These are phyloP conservation scores for Cariama cristata DNA, from an alignment of 2,113 vertebrate species.

Conservation along the genomic window DNA sequence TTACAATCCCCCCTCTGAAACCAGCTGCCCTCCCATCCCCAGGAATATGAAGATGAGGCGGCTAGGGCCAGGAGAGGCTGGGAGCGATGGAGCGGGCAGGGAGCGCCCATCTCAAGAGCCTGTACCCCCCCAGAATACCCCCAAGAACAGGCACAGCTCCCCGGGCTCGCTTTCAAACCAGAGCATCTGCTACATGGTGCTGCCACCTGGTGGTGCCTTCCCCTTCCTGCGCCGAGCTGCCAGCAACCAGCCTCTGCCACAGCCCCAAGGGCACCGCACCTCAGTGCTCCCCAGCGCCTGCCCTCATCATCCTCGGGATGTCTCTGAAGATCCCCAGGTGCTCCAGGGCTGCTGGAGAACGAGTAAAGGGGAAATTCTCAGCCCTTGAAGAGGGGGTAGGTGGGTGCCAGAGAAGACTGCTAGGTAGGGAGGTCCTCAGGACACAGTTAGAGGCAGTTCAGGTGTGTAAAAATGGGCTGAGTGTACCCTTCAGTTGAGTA, in stretches of 20 bases:
- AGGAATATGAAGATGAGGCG: neutral
- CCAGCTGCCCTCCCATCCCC: neutral
- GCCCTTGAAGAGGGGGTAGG: neutral
- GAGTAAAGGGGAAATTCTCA: neutral
- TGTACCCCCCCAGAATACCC: neutral
- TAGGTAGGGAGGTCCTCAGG: neutral
- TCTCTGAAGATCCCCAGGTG: neutral
- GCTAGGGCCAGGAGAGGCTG: neutral
- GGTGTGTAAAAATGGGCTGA: neutral
- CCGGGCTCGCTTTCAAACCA: fast-evolving
- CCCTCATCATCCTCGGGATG: neutral
- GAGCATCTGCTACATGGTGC: slow-evolving; percentile 24
- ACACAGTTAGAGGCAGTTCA: neutral
- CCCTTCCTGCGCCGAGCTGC: neutral
- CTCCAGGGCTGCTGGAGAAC: neutral
- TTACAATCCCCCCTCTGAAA: neutral
- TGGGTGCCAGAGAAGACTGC: neutral
- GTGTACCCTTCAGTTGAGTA: neutral
- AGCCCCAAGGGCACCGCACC: neutral
- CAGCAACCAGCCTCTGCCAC: fast-evolving
- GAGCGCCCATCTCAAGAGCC: fast-evolving
- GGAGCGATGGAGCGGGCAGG: neutral
- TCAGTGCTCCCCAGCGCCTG: neutral
- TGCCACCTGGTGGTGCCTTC: slow-evolving; percentile 40
- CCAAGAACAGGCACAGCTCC: fast-evolving